phyloP scores from a whole-genome alignment of 1,140 invertebrate genomes.

The Drosophila tsacasi region DNA sequence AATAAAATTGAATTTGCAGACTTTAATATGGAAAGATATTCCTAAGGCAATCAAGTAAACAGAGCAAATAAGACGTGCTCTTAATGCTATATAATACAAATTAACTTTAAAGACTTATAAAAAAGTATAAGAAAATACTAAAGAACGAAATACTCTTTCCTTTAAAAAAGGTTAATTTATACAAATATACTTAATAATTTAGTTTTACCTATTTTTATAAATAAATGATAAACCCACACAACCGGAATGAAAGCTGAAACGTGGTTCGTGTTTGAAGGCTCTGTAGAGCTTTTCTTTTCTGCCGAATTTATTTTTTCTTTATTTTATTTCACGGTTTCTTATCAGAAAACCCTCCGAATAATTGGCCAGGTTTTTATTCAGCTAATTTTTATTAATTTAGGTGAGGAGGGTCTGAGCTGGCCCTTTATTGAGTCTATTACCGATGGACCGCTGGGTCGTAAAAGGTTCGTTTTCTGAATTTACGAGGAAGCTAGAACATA shows the following conservation, averaged over 20 bases:
- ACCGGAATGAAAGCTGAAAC: background rate
- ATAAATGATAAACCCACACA: too few relatives aligned
- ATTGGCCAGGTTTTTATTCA: conserved; percentile 9
- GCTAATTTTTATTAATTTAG: conserved; percentile 41
- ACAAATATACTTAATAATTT: background rate
- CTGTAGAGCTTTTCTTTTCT: background rate
- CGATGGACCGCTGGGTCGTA: conserved; percentile 15
- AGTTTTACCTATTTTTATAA: background rate
- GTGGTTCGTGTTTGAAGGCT: background rate
- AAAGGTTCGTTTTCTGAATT: conserved; percentile 22
- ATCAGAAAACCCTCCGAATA: background rate
- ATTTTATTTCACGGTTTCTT: conserved; percentile 4
- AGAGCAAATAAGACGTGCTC: background rate
- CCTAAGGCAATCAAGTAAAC: background rate
- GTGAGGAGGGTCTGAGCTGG: conserved; percentile 4
- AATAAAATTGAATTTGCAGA: conserved; percentile 7
- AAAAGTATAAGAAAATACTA: background rate
- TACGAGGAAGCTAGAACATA: background rate
- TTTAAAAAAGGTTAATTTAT: background rate
- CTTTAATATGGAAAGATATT: background rate
- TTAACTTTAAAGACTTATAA: background rate
- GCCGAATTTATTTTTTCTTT: background rate
- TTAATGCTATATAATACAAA: too few relatives aligned
- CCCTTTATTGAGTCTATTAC: conserved; percentile 48
- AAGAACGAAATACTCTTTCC: too few relatives aligned